Conservation (phyloP, 2,888 invertebrate genomes). For the Cyclophora punctaria region DNA sequence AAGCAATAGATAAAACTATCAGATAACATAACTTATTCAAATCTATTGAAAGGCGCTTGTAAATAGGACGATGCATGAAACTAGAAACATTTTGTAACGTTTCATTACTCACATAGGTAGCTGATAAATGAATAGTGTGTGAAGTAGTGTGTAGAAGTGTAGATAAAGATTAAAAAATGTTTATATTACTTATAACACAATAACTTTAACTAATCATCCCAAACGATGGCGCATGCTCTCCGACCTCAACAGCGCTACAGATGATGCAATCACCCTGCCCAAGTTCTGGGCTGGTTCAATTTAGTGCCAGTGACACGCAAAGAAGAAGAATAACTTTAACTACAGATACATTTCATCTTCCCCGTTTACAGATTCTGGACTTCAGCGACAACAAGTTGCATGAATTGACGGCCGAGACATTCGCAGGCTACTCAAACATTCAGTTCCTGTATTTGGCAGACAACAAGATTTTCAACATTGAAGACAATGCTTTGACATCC, state of each 20-base stretch:
- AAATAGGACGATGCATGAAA: not conserved
- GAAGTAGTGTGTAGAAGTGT: too few species aligned
- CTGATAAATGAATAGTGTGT: too few species aligned
- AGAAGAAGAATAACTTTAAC: not conserved
- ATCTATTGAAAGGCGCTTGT: constrained; percentile 17
- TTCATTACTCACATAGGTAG: not conserved
- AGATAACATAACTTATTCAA: constrained; percentile 20
- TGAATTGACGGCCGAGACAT: constrained; percentile 61
- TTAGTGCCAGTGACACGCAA: too few species aligned
- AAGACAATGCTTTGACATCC: constrained; percentile 66
- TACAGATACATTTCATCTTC: constrained; percentile 1
- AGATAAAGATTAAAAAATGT: too few species aligned
- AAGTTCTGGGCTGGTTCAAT: too few species aligned
- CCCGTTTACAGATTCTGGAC: constrained; percentile 70
- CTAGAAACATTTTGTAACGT: constrained; percentile 6
- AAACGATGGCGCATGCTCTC: too few species aligned
- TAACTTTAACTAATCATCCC: not conserved
- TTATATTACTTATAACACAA: too few species aligned
- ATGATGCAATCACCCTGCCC: too few species aligned
- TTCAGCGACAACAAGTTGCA: constrained; percentile 73
- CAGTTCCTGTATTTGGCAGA: constrained; percentile 74
- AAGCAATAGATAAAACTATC: constrained; percentile 19
- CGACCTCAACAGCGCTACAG: too few species aligned
- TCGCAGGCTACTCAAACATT: constrained; percentile 67
- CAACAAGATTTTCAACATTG: constrained; percentile 73